phyloP scores from a whole-genome alignment of 1,140 invertebrate species.

The Tetramorium alpestre region DNA sequence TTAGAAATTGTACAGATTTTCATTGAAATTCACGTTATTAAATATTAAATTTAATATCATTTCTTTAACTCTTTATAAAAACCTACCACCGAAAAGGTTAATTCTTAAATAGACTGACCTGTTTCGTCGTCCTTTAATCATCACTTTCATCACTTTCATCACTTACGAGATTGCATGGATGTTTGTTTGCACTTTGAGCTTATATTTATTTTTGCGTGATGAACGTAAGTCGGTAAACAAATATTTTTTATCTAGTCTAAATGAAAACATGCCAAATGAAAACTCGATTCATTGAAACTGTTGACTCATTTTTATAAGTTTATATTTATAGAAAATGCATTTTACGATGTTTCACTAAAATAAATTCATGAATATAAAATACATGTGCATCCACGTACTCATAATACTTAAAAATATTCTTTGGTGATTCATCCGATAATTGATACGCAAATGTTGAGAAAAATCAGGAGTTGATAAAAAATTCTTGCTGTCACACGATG shows the following conservation, averaged over 20 bases:
- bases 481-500: neutral
- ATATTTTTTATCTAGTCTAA: constrained; percentile 38
- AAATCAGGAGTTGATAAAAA: constrained; percentile 14
- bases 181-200: constrained; percentile 1
- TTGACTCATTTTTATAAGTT: neutral
- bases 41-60: neutral
- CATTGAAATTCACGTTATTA: neutral
- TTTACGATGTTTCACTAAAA: neutral
- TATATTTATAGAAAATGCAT: neutral
- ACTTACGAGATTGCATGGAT: neutral
- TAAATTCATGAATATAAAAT: neutral
- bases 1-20: neutral
- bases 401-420: neutral
- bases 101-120: neutral
- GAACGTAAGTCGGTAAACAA: constrained; percentile 6
- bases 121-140: constrained; percentile 19
- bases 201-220: constrained; percentile 20
- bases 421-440: neutral
- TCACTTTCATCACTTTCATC: constrained; percentile 11
- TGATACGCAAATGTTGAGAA: neutral
- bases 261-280: neutral
- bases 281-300: neutral
- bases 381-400: too few relatives aligned
- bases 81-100: neutral
- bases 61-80: neutral